Conservation (phyloP, 2,797 vertebrate species). For the Bovichtus diacanthus region DNA sequence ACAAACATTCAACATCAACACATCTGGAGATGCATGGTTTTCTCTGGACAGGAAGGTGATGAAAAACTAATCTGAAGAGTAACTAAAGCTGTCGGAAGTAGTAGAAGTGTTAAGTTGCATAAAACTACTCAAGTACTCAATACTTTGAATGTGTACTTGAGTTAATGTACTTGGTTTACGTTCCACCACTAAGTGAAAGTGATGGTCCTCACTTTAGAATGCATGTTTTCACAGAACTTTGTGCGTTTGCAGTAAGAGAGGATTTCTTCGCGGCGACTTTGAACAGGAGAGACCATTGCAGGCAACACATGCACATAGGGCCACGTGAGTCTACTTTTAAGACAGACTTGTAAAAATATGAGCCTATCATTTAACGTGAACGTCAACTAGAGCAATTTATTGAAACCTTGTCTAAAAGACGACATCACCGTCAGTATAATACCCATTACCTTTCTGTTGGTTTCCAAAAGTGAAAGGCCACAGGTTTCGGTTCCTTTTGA, state of each 20-base stretch:
- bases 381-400: too few relatives aligned
- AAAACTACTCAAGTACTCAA: too few relatives aligned
- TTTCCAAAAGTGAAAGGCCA: slow-evolving; percentile 62
- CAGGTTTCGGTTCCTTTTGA: slow-evolving; percentile 76
- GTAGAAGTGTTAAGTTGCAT: too few relatives aligned
- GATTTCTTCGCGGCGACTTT: not conserved
- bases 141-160: too few relatives aligned
- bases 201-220: not conserved
- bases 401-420: not conserved
- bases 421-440: not conserved
- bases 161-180: too few relatives aligned
- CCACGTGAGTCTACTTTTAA: not conserved
- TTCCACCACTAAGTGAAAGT: too few relatives aligned
- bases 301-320: not conserved
- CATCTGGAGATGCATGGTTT: too few relatives aligned
- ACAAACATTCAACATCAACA: too few relatives aligned
- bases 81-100: too few relatives aligned
- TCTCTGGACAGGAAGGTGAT: too few relatives aligned
- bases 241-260: not conserved
- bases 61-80: too few relatives aligned
- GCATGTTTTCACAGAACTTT: not conserved
- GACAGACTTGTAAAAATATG: not conserved
- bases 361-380: not conserved
- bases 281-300: not conserved
- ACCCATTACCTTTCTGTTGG: not conserved